These are phyloP conservation scores for Parotocinclus haroldoi DNA, from an alignment of 2,797 vertebrate genomes.

Conservation along the genomic window DNA sequence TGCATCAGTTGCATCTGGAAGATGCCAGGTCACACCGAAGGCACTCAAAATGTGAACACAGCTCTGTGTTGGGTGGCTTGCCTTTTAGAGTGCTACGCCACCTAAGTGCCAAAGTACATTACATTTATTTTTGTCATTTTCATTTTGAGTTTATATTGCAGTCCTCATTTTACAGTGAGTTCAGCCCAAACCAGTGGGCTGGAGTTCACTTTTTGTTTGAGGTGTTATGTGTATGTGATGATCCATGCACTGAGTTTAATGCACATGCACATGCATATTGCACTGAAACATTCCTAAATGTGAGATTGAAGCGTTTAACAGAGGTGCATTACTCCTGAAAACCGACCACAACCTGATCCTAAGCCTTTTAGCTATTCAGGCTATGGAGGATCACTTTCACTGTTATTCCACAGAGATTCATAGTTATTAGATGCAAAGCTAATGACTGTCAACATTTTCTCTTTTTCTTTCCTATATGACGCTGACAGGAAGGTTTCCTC, in stretches of 20 bases:
- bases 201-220: not conserved
- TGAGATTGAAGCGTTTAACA: conserved; percentile 6
- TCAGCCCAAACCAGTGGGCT: not conserved
- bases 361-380: not conserved
- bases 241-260: no score
- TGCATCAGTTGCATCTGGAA: no score
- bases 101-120: no score
- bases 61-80: no score
- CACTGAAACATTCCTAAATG: conserved; percentile 36
- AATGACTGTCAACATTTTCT: not conserved
- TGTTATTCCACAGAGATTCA: not conserved
- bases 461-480: not conserved
- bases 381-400: not conserved
- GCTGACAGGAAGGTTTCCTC: not conserved
- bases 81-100: no score
- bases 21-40: no score
- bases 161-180: not conserved
- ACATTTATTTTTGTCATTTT: no score
- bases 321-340: conserved; percentile 1
- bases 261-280: not conserved
- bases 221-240: no score
- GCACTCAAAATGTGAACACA: no score
- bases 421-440: not conserved
- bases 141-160: no score
- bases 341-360: conserved; percentile 10